phyloP scores from a whole-genome alignment of 2,888 invertebrate genomes.

The Terebella lapidaria region DNA sequence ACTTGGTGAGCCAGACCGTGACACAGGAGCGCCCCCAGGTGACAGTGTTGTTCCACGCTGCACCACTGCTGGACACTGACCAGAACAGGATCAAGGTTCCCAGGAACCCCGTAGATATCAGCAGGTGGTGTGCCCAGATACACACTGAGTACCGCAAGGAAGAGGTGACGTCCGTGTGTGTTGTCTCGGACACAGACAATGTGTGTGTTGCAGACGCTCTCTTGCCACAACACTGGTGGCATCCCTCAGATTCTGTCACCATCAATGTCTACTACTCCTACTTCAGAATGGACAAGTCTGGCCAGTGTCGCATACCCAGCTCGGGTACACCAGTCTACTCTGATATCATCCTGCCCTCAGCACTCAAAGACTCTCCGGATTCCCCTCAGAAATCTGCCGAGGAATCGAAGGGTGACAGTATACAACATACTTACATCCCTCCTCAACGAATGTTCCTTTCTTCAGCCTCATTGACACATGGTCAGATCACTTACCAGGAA shows the following conservation, averaged over 20 bases:
- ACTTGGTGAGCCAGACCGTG: slow-evolving; percentile 80
- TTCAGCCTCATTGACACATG: slow-evolving; percentile 19
- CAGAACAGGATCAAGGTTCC: not conserved
- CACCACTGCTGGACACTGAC: slow-evolving; percentile 16
- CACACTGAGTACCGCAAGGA: slow-evolving; percentile 49
- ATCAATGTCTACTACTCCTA: slow-evolving; percentile 83
- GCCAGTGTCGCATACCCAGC: slow-evolving; percentile 29
- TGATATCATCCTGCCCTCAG: not conserved
- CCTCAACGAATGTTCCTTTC: slow-evolving; percentile 12
- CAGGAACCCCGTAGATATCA: not conserved
- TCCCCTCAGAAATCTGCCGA: not conserved
- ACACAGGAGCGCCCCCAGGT: slow-evolving; percentile 86
- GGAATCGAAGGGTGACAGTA: not conserved
- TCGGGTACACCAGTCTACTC: not conserved
- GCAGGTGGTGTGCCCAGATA: slow-evolving; percentile 41
- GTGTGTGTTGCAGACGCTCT: slow-evolving; percentile 85
- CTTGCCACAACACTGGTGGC: slow-evolving; percentile 88
- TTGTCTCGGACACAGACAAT: slow-evolving; percentile 70
- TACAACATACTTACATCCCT: not conserved
- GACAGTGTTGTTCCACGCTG: slow-evolving; percentile 83
- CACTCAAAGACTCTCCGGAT: not conserved
- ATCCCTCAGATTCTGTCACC: slow-evolving; percentile 46
- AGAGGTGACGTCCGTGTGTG: slow-evolving; percentile 81
- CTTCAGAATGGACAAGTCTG: slow-evolving; percentile 54
- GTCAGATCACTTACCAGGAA: slow-evolving; percentile 64